Evolutionary conservation across 1,140 invertebrate species (phyloP).

Genomic region (Harlomillsia oculata): DNA sequence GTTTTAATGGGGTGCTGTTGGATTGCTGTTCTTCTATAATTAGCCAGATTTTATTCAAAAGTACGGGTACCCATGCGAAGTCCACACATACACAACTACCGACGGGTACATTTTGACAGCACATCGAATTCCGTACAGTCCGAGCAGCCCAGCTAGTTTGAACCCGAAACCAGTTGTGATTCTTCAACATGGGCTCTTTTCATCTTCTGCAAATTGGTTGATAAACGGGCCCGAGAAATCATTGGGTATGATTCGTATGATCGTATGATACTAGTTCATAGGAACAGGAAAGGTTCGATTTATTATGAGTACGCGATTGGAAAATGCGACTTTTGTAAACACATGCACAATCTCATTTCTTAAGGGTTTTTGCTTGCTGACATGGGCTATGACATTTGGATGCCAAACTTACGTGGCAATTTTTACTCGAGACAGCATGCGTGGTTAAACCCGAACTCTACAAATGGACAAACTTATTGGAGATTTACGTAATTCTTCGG

Average conservation of each 20-base stretch:
- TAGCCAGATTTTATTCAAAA: conserved; percentile 19
- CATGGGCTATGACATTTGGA: conserved; percentile 65
- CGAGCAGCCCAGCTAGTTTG: not conserved
- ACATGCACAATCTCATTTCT: too few relatives aligned
- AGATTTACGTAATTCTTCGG: conserved; percentile 35
- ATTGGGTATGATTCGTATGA: conserved; percentile 33
- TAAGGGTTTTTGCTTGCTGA: conserved; percentile 52
- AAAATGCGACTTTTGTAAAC: too few relatives aligned
- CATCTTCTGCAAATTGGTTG: conserved; percentile 45
- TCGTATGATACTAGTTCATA: not conserved
- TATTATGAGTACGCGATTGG: too few relatives aligned
- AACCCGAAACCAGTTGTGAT: conserved; percentile 42
- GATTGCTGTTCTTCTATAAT: not conserved
- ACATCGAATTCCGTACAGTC: conserved; percentile 48
- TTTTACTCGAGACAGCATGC: conserved; percentile 42
- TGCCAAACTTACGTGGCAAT: conserved; percentile 42
- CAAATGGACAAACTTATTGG: conserved; percentile 37
- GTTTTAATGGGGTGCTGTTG: too few relatives aligned
- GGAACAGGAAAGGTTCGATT: conserved; percentile 30
- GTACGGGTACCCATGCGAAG: conserved; percentile 19
- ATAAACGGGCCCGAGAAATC: conserved; percentile 41
- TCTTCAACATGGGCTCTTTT: conserved; percentile 64
- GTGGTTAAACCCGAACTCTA: conserved; percentile 27
- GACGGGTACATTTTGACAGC: conserved; percentile 52
- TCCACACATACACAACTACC: conserved; percentile 43